These are phyloP conservation scores for Peromyscus polionotus DNA, from an alignment of 2,113 vertebrate genomes.

Conservation along the genomic window DNA sequence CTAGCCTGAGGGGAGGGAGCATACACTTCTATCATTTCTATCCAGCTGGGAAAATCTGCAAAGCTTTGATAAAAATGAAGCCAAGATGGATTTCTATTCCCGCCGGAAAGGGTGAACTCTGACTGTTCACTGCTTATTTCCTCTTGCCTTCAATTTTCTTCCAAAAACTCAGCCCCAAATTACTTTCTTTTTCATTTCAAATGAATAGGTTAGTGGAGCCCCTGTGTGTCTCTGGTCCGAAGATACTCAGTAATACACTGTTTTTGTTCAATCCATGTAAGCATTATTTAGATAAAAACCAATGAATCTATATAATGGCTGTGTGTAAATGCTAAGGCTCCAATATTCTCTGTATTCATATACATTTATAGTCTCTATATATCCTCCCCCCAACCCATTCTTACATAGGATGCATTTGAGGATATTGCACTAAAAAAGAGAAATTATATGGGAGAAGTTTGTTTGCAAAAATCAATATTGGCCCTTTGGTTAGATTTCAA, in stretches of 20 bases:
- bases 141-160: neutral
- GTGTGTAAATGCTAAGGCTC: neutral
- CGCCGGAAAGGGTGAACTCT: neutral
- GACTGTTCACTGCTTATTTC: neutral
- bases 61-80: constrained; percentile 11
- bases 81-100: neutral
- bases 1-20: neutral
- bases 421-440: neutral
- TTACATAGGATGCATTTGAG: neutral
- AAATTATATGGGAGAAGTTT: neutral
- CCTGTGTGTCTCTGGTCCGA: neutral
- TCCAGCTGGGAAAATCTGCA: neutral
- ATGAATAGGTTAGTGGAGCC: neutral
- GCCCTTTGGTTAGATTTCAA: neutral
- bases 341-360: neutral
- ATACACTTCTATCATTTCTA: neutral
- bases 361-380: too few relatives aligned
- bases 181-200: constrained; percentile 16
- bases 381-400: neutral
- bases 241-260: neutral
- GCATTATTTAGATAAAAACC: neutral
- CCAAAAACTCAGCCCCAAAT: neutral
- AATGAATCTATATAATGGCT: too few relatives aligned
- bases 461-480: neutral
- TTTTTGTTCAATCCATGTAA: neutral